phyloP scores from a whole-genome alignment of 1,140 invertebrate species.

The Antheraea pernyi region DNA sequence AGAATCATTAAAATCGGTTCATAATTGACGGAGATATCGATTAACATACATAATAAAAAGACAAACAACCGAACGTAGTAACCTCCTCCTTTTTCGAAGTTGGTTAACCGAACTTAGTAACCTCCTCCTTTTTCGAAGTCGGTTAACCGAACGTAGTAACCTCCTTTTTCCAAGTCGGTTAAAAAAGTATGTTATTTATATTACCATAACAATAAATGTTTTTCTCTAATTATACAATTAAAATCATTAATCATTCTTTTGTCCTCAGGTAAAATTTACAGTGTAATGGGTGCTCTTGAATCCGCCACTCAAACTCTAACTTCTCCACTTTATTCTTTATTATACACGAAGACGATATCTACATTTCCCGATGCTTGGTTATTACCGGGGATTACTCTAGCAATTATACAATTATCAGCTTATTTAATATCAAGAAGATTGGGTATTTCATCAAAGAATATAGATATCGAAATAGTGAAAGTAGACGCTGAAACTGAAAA shows the following conservation, averaged over 20 bases:
- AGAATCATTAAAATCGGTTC: too few species aligned
- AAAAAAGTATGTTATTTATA: too few species aligned
- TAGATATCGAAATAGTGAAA: background rate
- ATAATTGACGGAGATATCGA: too few species aligned
- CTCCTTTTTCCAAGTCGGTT: too few species aligned
- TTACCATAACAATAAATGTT: too few species aligned
- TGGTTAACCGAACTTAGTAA: too few species aligned
- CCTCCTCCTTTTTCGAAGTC: too few species aligned
- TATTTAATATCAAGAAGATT: slow-evolving; percentile 52
- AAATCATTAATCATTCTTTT: background rate
- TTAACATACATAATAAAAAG: too few species aligned
- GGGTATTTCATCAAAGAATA: background rate
- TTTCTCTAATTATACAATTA: too few species aligned
- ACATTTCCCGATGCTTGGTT: slow-evolving; percentile 63
- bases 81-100: too few species aligned
- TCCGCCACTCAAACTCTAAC: slow-evolving; percentile 66
- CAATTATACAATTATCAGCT: slow-evolving; percentile 56
- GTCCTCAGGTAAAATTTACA: slow-evolving; percentile 76
- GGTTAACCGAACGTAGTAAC: too few species aligned
- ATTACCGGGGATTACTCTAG: slow-evolving; percentile 55
- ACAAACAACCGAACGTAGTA: too few species aligned
- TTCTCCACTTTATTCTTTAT: slow-evolving; percentile 60
- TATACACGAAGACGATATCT: slow-evolving; percentile 66
- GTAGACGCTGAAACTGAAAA: background rate
- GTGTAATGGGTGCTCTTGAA: slow-evolving; percentile 68